These are phyloP conservation scores for Ectobius pallidus DNA, from an alignment of 2,888 invertebrate species.

Conservation along the genomic window DNA sequence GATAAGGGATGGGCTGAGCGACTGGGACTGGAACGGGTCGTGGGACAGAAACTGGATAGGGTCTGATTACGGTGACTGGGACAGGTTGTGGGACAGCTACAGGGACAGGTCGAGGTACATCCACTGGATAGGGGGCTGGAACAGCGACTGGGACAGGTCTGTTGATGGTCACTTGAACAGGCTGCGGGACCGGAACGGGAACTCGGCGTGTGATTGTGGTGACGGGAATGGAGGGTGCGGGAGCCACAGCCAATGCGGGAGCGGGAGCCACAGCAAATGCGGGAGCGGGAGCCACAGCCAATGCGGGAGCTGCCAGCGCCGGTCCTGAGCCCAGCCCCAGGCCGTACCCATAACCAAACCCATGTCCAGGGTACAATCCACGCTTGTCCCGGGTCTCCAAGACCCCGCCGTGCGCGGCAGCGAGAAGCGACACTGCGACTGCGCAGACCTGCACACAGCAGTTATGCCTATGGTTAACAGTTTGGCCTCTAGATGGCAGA, in stretches of 20 bases:
- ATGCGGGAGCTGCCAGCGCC: neutral
- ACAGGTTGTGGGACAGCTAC: slow-evolving; percentile 20
- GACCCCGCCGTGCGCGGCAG: neutral
- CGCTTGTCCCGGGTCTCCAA: neutral
- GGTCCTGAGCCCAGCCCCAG: neutral
- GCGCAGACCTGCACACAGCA: slow-evolving; percentile 3
- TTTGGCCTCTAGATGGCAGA: no score
- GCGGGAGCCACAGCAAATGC: neutral
- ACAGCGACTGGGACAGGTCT: slow-evolving; percentile 21
- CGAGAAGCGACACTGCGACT: neutral
- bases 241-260: no score
- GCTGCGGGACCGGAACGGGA: slow-evolving; percentile 10
- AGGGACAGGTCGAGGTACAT: slow-evolving; percentile 18
- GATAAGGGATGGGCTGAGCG: slow-evolving; percentile 3
- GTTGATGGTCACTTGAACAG: slow-evolving; percentile 5
- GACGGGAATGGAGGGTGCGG: no score
- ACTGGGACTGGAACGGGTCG: slow-evolving; percentile 26
- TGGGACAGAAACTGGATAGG: slow-evolving; percentile 2
- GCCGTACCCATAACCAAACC: no score
- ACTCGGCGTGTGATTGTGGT: slow-evolving; percentile 13
- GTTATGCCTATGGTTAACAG: no score
- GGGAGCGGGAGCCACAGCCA: neutral
- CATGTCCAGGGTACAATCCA: neutral
- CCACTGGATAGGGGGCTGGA: slow-evolving; percentile 21
- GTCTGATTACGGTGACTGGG: slow-evolving; percentile 15